Base-by-base conservation (phyloP, 2,113 vertebrate genomes). In the Phylloscopus trochiloides region DNA sequence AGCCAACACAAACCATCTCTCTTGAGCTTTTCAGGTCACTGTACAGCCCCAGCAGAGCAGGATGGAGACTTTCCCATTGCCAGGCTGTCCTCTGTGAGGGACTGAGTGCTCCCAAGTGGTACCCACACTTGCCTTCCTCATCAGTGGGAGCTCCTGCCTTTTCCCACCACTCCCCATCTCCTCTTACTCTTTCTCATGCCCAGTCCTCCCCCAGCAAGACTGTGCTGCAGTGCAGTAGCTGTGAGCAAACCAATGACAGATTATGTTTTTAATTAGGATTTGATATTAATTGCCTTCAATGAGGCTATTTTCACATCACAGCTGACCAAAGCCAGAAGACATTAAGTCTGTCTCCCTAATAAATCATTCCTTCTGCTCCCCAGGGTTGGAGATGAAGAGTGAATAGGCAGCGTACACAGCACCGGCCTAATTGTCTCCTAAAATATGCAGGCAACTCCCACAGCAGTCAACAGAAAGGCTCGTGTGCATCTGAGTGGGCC, bases 381-480 rank as follows among this genome's bases (percentile, higher is more conserved):
- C 0, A 3, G 86, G 66, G 57, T 45, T 75, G 78, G 42, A 80
- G 77, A 71, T 83, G 91, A 88, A 72, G 91, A 91, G 19, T 87
- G 71, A 94, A 88, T 54, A 96, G 71, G 40, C 54, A 81, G 76
- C 6, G 7, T 62, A 36, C 32, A 19, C 51, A 78, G 70, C 40
- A 55, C 54, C 1, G 0, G 68, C 51, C 71, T 92, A 92, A 96
- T 92, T 90, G 68, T 82, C 67, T 90, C 62, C 71, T 95, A 94
- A 94, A 96, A 91, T 92, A 95, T 94, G 92, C 94, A 93, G 82
- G 68, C 92, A 94, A 72, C 94, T 95, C 92, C 95, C 88, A 86
- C 81, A 66, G 89, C 66, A 95, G 84, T 43, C 42, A 79, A 76
- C 50, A 79, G 71, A 91, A 84, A 86, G 58, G 34, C 96, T 95